A percentile compares a stretch with the other conserved stretches of the same genome.
Evolutionary conservation across 2,888 invertebrate species (phyloP).

Genomic region (Drosophila phalerata): DNA sequence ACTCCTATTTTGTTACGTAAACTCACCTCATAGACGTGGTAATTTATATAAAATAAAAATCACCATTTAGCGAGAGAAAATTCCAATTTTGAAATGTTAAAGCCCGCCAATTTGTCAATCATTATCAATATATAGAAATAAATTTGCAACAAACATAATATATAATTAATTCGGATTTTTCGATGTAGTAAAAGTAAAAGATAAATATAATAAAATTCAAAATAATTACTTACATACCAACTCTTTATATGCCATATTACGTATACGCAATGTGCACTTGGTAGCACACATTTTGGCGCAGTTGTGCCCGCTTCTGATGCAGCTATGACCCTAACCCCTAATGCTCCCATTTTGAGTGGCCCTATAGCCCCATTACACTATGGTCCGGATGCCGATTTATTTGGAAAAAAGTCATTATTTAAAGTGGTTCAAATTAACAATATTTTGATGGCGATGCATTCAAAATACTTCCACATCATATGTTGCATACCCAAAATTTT

Average conservation of each 20-base stretch:
- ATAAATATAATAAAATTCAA: too few species aligned
- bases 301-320: constrained; percentile 13
- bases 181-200: too few species aligned
- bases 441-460: too few species aligned
- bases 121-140: too few species aligned
- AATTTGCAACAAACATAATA: too few species aligned
- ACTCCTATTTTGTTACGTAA: constrained; percentile 46
- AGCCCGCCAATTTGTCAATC: too few species aligned
- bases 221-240: neutral
- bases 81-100: neutral
- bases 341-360: constrained; percentile 23
- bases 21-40: constrained; percentile 16
- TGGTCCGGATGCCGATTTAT: too few species aligned
- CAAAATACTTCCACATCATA: too few species aligned
- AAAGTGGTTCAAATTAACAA: too few species aligned
- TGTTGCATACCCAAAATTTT: too few species aligned
- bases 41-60: neutral
- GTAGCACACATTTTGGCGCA: constrained; percentile 27
- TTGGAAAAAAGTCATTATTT: too few species aligned
- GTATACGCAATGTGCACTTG: constrained; percentile 14
- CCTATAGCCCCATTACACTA: constrained; percentile 67
- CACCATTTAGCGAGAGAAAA: neutral
- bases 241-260: constrained; percentile 3
- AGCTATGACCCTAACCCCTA: constrained; percentile 21
- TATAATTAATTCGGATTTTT: too few species aligned